Base-by-base conservation (phyloP, 2,797 vertebrate genomes). In the Chiloscyllium punctatum region DNA sequence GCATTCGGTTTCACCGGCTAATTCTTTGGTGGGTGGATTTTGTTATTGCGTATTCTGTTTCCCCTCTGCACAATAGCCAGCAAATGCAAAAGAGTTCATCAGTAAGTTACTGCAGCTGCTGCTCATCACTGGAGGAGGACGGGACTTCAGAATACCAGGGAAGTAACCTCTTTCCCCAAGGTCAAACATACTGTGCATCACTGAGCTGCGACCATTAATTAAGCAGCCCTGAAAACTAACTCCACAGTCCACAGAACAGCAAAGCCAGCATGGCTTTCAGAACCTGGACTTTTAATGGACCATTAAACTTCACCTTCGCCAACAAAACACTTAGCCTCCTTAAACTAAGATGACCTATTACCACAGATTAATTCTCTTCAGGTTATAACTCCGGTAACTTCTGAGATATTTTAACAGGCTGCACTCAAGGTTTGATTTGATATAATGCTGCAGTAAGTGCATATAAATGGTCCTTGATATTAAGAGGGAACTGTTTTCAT, bases 301-400 rank as follows among this genome's bases (percentile, higher is more conserved):
- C 66, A 69, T 92, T 92, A 68, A 92, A 69, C n/a, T 66, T 92
- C 90, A 92, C 90, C 90, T 92, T 92, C 8, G 23, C 68, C 42
- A 25, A 0, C n/a, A 69, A 92, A 92, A 92, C 90, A 92, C 90
- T 92, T 92, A 92, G 90, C 90, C 90, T 92, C 68, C 90, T 62
- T 91, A 92, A 92, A 69, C 62, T 92, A 21, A 62, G 7, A 16
- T 69, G 66, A 69, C 90, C 90, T 92, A 15, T 6, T 69, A 92
- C 66, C 66, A 42, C 90, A 92, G n/a, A 92, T 92, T 92, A 92
- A 69, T 92, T 92, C 88, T 91, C 88, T 91, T 66, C 88, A 21
- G 87, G 87, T 90, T 90, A 79, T 37, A 90, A 62, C 4, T 90
- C 87, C 18, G 88, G 90, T 69, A 92, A 92, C 90, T 92, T 92